phyloP scores from a whole-genome alignment of 2,113 vertebrate genomes.

The Lophius piscatorius region DNA sequence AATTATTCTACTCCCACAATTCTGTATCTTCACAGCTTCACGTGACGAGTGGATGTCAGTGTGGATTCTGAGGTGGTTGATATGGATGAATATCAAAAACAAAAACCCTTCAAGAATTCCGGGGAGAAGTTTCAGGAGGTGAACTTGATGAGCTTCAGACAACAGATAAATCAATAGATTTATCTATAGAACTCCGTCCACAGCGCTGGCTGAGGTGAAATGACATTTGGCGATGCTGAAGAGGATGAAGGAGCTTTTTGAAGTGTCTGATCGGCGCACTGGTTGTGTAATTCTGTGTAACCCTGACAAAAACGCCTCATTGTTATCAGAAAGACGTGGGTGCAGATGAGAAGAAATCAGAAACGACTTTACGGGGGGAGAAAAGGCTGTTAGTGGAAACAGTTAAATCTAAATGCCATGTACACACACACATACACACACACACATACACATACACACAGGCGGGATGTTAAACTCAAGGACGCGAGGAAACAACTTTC shows the following conservation, averaged over 20 bases:
- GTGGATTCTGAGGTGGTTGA: too few species aligned
- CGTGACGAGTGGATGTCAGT: too few species aligned
- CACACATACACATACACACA: constrained; percentile 8
- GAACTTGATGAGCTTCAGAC: too few species aligned
- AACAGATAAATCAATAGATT: too few species aligned
- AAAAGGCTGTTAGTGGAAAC: constrained; percentile 51
- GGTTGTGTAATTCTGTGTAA: constrained; percentile 60
- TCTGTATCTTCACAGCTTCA: too few species aligned
- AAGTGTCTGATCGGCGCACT: constrained; percentile 34
- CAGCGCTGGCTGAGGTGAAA: constrained; percentile 13
- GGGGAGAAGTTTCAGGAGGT: too few species aligned
- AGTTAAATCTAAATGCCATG: constrained; percentile 70
- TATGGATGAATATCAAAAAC: too few species aligned
- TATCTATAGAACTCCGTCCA: too few species aligned
- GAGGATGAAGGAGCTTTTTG: constrained; percentile 39
- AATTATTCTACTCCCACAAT: too few species aligned
- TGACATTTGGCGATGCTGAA: constrained; percentile 30
- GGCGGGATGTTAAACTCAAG: too few species aligned
- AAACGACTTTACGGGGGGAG: constrained; percentile 35
- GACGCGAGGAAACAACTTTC: too few species aligned
- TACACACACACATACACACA: constrained; percentile 21
- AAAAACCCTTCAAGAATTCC: too few species aligned
- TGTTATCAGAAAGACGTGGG: constrained; percentile 23
- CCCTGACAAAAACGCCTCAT: constrained; percentile 7
- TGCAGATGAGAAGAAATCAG: constrained; percentile 42